phyloP scores from a whole-genome alignment of 2,113 vertebrate species.

The Nematolebias whitei region DNA sequence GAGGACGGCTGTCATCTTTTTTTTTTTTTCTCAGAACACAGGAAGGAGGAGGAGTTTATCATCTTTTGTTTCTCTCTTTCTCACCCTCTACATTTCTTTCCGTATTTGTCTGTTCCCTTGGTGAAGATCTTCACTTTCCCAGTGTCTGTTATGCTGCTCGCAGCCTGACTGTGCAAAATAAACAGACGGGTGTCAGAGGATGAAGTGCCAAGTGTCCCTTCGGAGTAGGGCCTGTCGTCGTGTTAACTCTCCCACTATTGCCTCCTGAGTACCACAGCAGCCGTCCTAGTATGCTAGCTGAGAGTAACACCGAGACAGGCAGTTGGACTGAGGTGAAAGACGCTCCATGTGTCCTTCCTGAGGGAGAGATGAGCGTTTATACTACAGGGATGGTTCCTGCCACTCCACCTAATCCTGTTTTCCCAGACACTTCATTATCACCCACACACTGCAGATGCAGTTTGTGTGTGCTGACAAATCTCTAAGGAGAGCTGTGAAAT shows the following conservation, averaged over 20 bases:
- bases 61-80: constrained; percentile 26
- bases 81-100: constrained; percentile 47
- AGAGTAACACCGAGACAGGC: constrained; percentile 58
- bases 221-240: constrained; percentile 43
- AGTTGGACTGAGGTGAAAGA: constrained; percentile 61
- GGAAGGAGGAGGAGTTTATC: constrained; percentile 59
- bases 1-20: constrained; percentile 77
- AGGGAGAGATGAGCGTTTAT: constrained; percentile 69
- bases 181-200: constrained; percentile 64
- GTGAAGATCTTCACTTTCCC: constrained; percentile 74
- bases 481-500: constrained; percentile 51
- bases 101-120: constrained; percentile 64
- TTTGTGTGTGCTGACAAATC: constrained; percentile 58
- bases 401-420: constrained; percentile 76
- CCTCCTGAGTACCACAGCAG: constrained; percentile 63
- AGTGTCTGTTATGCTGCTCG: constrained; percentile 57
- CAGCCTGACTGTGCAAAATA: constrained; percentile 67
- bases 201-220: constrained; percentile 59
- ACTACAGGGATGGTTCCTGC: constrained; percentile 67
- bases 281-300: constrained; percentile 47
- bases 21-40: constrained; percentile 66
- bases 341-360: constrained; percentile 58
- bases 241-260: constrained; percentile 44
- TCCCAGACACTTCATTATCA: constrained; percentile 77
- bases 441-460: constrained; percentile 56